Base-by-base conservation (phyloP, 2,888 invertebrate genomes). In the Dynastes hyllus region DNA sequence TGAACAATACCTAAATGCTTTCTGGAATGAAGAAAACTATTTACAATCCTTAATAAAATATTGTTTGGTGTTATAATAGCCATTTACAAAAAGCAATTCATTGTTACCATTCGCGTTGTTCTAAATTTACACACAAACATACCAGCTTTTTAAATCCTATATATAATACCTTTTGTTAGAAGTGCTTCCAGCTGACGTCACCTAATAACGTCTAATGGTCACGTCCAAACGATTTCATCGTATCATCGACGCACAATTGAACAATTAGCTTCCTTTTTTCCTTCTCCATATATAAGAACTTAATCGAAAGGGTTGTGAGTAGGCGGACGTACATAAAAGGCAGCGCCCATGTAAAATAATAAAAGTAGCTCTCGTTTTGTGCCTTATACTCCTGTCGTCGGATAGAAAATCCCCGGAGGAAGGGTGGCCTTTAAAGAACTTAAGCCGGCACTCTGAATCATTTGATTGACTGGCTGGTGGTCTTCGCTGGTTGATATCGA, bases 261-360 rank as follows among this genome's bases (percentile, higher is more conserved):
- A 75, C 73, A 61, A 75, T 75, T 75, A 75, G 61, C 73, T 75
- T 45, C 73, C 45, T 75, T 61, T 27, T 61, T 61, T 58, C 55
- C 22, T 45, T 58, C 40, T 69, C 27, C 37, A 50, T n/a, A 5
- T 37, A 16, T 75, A 61, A 75, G 61, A 75, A 75, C 73, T 75
- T 75, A 75, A 75, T 75, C 73, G 73, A 61, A 75, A 75, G 73
- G 73, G 73, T 75, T 75, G 73, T 75, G 73, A 75, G 73, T 75
- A 50, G 73, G 73, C 73, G 73, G 73, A 61, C 37, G 73, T 27
- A 63, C 45, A 75, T 75, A 75, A 75, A 75, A 75, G 73, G 27
- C 73, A 45, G 45, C 45, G 73, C 61, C 27, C 61, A 61, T 75
- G 61, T 61, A 75, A 61, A 75, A 75, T 75, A 75, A 75, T 75